Percentiles rank a stretch among this genome's conserved stretches.
phyloP scores from a whole-genome alignment of 1,140 invertebrate species.

The Apocrypta bakeri region DNA sequence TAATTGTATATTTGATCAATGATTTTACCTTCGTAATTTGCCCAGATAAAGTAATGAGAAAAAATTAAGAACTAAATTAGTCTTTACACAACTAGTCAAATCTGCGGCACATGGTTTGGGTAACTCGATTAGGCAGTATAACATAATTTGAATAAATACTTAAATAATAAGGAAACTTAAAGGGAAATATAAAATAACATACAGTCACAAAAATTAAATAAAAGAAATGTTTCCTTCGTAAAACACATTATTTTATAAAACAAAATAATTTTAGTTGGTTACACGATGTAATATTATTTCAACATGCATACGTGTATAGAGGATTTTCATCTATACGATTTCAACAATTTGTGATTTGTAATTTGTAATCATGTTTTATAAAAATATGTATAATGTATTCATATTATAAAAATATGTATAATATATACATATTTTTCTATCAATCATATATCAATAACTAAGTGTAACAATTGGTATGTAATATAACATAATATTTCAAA shows the following conservation, averaged over 20 bases:
- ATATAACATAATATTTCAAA: constrained; percentile 32
- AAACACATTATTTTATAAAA: constrained; percentile 47
- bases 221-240: constrained; percentile 32
- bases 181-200: constrained; percentile 35
- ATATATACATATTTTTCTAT: constrained; percentile 40
- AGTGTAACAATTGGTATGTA: constrained; percentile 31
- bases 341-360: constrained; percentile 31
- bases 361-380: constrained; percentile 27
- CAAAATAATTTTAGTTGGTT: constrained; percentile 38
- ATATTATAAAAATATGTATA: constrained; percentile 42
- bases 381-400: constrained; percentile 46
- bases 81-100: not conserved
- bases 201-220: constrained; percentile 28
- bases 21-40: not conserved
- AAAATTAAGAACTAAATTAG: not conserved
- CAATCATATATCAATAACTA: constrained; percentile 38
- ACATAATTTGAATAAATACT: not conserved
- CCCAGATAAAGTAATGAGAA: too few species aligned
- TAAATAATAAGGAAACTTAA: constrained; percentile 29
- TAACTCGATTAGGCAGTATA: not conserved
- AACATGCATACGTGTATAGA: constrained; percentile 30
- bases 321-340: constrained; percentile 37
- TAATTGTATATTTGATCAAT: constrained; percentile 12
- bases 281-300: constrained; percentile 39
- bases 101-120: not conserved